Evolutionary conservation across 1,140 invertebrate species (phyloP).

Genomic region (Diabrotica undecimpunctata): DNA sequence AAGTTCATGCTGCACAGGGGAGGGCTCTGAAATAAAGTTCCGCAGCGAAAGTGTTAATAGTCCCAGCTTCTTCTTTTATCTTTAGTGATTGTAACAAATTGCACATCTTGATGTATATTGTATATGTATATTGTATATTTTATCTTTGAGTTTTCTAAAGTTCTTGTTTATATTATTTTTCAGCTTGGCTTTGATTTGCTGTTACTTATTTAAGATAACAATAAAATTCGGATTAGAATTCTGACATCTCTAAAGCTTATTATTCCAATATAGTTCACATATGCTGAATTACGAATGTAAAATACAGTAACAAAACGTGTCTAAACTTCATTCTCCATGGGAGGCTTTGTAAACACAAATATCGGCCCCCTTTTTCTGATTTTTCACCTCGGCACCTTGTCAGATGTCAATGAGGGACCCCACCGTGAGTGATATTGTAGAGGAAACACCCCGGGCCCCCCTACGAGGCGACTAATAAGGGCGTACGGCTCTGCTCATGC

Average conservation of each 20-base stretch:
- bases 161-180: too few relatives aligned
- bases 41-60: too few relatives aligned
- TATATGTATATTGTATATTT: too few relatives aligned
- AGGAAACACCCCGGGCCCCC: conserved; percentile 26
- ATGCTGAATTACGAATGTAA: conserved; percentile 37
- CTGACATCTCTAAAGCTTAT: conserved; percentile 34
- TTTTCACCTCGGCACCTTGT: conserved; percentile 48
- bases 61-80: too few relatives aligned
- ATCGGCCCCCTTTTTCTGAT: conserved; percentile 43
- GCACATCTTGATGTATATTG: too few relatives aligned
- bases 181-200: too few relatives aligned
- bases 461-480: conserved; percentile 39
- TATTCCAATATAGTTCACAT: conserved; percentile 39
- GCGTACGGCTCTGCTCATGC: conserved; percentile 26
- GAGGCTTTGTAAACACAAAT: conserved; percentile 47
- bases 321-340: conserved; percentile 43
- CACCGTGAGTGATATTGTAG: conserved; percentile 38
- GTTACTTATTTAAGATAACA: too few relatives aligned
- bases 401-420: conserved; percentile 39
- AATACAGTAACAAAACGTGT: conserved; percentile 44
- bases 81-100: too few relatives aligned
- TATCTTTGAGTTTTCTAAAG: too few relatives aligned
- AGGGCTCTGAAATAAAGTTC: too few relatives aligned
- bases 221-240: too few relatives aligned
- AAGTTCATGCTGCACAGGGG: too few relatives aligned